phyloP scores from a whole-genome alignment of 2,888 invertebrate genomes.

The Cyclophora albipunctata region DNA sequence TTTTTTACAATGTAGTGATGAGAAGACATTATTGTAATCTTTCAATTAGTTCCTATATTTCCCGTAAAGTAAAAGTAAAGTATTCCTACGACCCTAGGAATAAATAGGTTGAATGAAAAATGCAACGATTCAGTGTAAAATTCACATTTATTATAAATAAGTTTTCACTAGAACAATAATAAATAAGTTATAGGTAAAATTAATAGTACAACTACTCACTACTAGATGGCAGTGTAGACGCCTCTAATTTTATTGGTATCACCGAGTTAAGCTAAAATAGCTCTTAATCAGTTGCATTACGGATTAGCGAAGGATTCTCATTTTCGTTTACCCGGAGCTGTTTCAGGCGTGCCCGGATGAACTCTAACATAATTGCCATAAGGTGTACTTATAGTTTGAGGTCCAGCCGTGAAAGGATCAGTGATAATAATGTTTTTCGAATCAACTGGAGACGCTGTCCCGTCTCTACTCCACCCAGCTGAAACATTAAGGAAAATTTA shows the following conservation, averaged over 20 bases:
- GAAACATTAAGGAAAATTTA: constrained; percentile 16
- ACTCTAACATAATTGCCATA: constrained; percentile 53
- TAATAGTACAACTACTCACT: neutral
- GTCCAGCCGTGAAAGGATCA: constrained; percentile 42
- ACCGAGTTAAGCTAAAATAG: too few relatives aligned
- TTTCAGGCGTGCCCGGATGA: constrained; percentile 14
- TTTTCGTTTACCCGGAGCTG: constrained; percentile 3
- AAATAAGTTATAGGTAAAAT: neutral
- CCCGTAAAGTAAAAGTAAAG: neutral
- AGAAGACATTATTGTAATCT: neutral
- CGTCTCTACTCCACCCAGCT: constrained; percentile 56
- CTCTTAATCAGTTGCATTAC: too few relatives aligned
- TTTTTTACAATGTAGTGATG: neutral
- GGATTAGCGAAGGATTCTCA: neutral
- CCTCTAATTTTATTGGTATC: too few relatives aligned
- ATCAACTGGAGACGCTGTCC: constrained; percentile 23
- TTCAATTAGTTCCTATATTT: neutral
- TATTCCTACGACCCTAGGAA: too few relatives aligned
- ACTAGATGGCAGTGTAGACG: neutral
- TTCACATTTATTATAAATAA: too few relatives aligned
- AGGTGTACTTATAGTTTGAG: constrained; percentile 59
- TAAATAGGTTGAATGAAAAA: too few relatives aligned
- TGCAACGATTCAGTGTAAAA: too few relatives aligned
- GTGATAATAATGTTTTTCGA: constrained; percentile 27
- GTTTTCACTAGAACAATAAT: too few relatives aligned